Conservation (phyloP, 2,888 invertebrate species). For the Hydrotaea cyrtoneurina region DNA sequence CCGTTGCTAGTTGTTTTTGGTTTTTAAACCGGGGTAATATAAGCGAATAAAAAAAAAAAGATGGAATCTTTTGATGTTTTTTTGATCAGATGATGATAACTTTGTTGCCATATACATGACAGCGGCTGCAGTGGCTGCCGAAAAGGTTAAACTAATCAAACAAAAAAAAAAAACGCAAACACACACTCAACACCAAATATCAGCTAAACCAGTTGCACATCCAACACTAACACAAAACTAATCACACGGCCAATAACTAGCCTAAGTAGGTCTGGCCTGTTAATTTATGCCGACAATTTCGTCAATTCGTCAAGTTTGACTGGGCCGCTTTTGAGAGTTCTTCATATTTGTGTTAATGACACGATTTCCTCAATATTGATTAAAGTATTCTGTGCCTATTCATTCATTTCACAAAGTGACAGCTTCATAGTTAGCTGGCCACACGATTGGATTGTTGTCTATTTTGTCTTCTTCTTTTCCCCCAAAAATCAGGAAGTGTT, state of each 20-base stretch:
- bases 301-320: background rate
- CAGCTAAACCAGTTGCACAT: background rate
- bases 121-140: background rate
- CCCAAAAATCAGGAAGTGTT: background rate
- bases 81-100: slow-evolving; percentile 24
- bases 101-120: slow-evolving; percentile 5
- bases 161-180: background rate
- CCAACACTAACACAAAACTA: background rate
- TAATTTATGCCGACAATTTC: too few relatives aligned
- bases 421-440: background rate
- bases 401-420: background rate
- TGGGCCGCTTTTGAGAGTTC: background rate
- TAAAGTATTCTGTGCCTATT: background rate
- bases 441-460: background rate
- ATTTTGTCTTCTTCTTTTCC: background rate
- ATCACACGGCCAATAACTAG: background rate
- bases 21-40: background rate
- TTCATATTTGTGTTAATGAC: background rate
- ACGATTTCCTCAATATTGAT: background rate
- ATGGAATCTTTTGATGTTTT: slow-evolving; percentile 37
- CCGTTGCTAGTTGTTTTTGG: slow-evolving; percentile 35
- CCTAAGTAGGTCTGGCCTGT: background rate
- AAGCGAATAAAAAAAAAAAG: slow-evolving; percentile 20
- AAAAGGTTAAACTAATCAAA: slow-evolving; percentile 63
- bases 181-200: background rate